phyloP scores from a whole-genome alignment of 2,888 invertebrate species.

The Oxytorus armatus region DNA sequence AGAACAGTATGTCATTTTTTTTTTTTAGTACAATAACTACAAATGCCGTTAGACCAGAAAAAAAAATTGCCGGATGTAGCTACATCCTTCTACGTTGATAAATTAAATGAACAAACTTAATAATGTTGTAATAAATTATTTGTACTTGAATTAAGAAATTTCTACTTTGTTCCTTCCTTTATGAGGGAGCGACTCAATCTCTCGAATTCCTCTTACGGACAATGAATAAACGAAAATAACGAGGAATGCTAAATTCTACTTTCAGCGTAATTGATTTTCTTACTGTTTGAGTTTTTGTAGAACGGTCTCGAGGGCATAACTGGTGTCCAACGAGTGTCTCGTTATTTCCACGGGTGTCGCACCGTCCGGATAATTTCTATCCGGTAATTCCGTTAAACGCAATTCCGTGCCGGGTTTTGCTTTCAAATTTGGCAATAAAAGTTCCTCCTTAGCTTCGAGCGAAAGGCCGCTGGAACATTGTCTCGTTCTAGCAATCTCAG shows the following conservation, averaged over 20 bases:
- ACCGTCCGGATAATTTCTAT: slow-evolving; percentile 90
- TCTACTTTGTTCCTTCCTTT: too few species aligned
- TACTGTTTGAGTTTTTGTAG: slow-evolving; percentile 87
- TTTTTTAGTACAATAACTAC: not conserved
- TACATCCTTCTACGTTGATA: too few species aligned
- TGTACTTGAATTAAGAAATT: too few species aligned
- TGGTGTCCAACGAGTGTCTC: slow-evolving; percentile 93
- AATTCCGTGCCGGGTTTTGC: slow-evolving; percentile 93
- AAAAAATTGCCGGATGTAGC: too few species aligned
- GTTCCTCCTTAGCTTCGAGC: slow-evolving; percentile 88
- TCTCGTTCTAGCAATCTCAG: slow-evolving; percentile 81
- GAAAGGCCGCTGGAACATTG: slow-evolving; percentile 85
- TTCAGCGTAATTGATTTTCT: slow-evolving; percentile 73
- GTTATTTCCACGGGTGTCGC: slow-evolving; percentile 94
- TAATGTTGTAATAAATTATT: slow-evolving; percentile 11
- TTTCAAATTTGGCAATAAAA: slow-evolving; percentile 93
- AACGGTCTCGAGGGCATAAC: slow-evolving; percentile 89
- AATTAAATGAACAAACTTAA: not conserved
- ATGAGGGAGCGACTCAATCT: too few species aligned
- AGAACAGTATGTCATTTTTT: slow-evolving; percentile 1
- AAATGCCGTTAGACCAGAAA: not conserved
- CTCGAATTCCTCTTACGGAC: too few species aligned
- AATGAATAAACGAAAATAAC: too few species aligned
- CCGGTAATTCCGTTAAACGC: slow-evolving; percentile 91
- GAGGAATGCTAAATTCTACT: too few species aligned